Base-by-base conservation (phyloP, 2,888 invertebrate genomes). In the Dastarcus helophoroides region DNA sequence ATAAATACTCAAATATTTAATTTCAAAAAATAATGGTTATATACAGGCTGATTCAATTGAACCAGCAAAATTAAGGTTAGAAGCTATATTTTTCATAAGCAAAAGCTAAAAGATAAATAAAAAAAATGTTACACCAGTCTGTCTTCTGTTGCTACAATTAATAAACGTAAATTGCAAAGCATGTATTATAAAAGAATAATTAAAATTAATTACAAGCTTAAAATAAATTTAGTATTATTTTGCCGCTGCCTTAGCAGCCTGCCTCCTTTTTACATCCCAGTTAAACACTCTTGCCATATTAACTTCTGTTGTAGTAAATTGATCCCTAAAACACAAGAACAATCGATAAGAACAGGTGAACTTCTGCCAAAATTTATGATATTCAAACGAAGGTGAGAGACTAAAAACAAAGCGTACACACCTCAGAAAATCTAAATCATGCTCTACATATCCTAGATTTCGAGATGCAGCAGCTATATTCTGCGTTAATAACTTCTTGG, bases 251-350 rank as follows among this genome's bases (percentile, higher is more conserved):
- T 76, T 77, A 22, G 74, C 76, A 21, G 82, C 78, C 62, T 89
- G 84, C 42, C 89, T 76, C 54, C 79, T 75, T 60, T 93, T 94
- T 3, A 97, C 91, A 65, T 94, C 89, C 94, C 94, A 95, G 62
- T 97, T 97, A 60, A 88, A 94, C 13, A 97, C 90, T 56, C 97
- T 71, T 15, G 97, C 95, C 90, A 97, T 94, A 60, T 95, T 97
- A 13, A 97, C 97, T 76, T 98, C 97, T 25, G 91, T 89, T 11
- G 94, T 97, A 9, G 97, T 98, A 53, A 89, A 84, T 64, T 97
- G 97, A 68, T 97, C 95, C 53, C 94, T 82, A 58, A 46, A 70
- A 67, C 35, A 42, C 25, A 28, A 31, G n/a, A 30, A 25, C 10
- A 31, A 26, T 19, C 4, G 21, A 17, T 2, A 4, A 17, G n/a